Percentiles rank a stretch among this genome's conserved stretches.
phyloP scores from a whole-genome alignment of 64 coral and sea anemone genomes.

The Dendrophyllia cribrosa region DNA sequence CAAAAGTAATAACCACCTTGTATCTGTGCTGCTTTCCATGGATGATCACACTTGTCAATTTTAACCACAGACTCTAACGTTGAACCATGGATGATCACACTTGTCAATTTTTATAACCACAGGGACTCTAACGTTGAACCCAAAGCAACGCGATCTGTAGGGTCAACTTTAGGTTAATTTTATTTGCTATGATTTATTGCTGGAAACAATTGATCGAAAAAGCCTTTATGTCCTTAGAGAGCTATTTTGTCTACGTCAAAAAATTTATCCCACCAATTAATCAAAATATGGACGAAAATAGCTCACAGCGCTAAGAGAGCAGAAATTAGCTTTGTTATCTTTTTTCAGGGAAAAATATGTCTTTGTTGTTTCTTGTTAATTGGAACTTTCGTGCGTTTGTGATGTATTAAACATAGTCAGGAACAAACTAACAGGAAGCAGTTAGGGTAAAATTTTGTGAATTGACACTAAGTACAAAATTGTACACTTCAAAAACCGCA shows the following conservation, averaged over 20 bases:
- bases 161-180: too few species aligned
- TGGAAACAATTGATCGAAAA: background rate
- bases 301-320: background rate
- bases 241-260: background rate
- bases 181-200: too few species aligned
- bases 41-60: too few species aligned
- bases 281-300: background rate
- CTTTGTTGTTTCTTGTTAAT: background rate
- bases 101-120: too few species aligned
- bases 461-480: conserved; percentile 1
- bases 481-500: conserved; percentile 4
- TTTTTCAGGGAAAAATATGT: background rate
- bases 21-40: too few species aligned
- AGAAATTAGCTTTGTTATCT: background rate
- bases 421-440: background rate
- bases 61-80: too few species aligned
- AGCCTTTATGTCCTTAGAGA: background rate
- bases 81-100: too few species aligned
- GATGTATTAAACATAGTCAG: background rate
- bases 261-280: background rate
- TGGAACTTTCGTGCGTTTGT: background rate
- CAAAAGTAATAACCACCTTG: too few species aligned
- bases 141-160: too few species aligned
- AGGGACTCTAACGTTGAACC: too few species aligned
- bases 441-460: background rate